Conservation (phyloP, 2,888 invertebrate genomes). For the Sceliomorpha sp. region DNA sequence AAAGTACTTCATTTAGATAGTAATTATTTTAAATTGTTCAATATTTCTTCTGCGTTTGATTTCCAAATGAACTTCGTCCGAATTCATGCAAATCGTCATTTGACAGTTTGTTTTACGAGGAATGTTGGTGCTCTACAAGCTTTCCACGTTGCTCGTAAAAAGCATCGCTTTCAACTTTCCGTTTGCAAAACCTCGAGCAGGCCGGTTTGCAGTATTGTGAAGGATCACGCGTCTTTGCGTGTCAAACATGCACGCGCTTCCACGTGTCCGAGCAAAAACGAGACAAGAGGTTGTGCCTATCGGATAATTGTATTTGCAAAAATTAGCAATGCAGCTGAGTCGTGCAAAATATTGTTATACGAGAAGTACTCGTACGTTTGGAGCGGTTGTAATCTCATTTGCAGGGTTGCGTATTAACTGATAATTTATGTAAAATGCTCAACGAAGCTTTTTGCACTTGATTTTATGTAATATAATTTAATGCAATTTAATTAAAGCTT, state of each 20-base stretch:
- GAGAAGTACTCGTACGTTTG: no score
- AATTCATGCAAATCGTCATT: no score
- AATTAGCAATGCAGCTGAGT: conserved; percentile 11
- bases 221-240: conserved; percentile 4
- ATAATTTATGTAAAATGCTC: conserved; percentile 34
- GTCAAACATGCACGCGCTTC: background rate
- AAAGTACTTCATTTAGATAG: no score
- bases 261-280: background rate
- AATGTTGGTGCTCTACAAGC: background rate
- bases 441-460: conserved; percentile 23
- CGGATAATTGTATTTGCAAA: conserved; percentile 2
- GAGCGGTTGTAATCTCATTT: conserved; percentile 29
- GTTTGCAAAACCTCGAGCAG: background rate
- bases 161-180: no score
- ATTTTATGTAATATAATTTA: conserved; percentile 38
- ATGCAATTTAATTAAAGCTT: conserved; percentile 21
- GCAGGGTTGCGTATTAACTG: conserved; percentile 19
- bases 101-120: background rate
- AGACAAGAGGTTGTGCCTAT: background rate
- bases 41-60: no score
- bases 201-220: background rate
- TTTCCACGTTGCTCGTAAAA: no score
- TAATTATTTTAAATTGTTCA: no score
- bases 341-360: conserved; percentile 18
- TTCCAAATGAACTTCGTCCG: no score